Evolutionary conservation across 1,140 invertebrate species (phyloP).

Genomic region (Cataglyphis hispanica): DNA sequence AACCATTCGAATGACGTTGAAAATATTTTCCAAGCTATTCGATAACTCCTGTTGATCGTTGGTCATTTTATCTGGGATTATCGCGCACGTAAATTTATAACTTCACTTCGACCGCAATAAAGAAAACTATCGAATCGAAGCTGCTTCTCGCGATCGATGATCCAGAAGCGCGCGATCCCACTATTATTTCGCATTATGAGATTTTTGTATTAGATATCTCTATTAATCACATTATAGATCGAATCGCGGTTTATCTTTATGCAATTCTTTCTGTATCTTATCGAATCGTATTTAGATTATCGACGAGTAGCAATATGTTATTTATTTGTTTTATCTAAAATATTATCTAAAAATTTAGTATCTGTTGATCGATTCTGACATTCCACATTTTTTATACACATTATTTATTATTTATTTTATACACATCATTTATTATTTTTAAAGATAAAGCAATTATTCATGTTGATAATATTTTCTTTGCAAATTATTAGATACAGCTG

Average conservation of each 20-base stretch:
- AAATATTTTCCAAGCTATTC: conserved; percentile 30
- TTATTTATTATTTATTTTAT: neutral
- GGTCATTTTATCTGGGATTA: conserved; percentile 31
- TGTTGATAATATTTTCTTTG: conserved; percentile 7
- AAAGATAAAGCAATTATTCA: conserved; percentile 10
- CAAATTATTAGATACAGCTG: neutral
- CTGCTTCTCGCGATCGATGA: neutral
- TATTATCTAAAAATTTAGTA: conserved; percentile 7
- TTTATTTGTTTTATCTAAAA: neutral
- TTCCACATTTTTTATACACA: neutral
- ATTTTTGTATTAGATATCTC: neutral
- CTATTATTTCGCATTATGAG: neutral
- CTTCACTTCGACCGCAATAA: conserved; percentile 11
- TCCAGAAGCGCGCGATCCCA: neutral
- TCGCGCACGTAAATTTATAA: neutral
- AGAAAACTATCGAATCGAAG: conserved; percentile 10
- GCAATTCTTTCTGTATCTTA: neutral
- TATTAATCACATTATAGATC: conserved; percentile 3
- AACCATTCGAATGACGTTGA: neutral
- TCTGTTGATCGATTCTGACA: neutral
- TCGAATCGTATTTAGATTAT: neutral
- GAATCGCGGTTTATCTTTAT: neutral
- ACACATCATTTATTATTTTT: neutral
- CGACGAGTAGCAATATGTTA: neutral
- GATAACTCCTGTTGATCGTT: conserved; percentile 41